phyloP scores from a whole-genome alignment of 2,113 vertebrate species.

The Gymnocephalus cernua region DNA sequence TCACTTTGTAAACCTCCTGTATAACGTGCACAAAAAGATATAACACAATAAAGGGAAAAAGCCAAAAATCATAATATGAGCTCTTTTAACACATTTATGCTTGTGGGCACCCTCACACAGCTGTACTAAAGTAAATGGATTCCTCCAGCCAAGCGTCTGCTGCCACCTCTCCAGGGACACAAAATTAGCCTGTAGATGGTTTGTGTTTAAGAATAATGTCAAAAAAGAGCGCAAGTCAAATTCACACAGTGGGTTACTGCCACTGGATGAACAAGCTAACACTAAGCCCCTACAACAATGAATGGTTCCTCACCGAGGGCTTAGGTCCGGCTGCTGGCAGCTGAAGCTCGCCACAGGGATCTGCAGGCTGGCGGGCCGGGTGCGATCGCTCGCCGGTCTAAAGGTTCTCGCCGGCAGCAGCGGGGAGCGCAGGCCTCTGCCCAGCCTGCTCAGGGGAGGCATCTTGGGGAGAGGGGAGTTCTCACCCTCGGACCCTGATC shows the following conservation, averaged over 20 bases:
- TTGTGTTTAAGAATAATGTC: constrained; percentile 14
- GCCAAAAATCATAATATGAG: too few species aligned
- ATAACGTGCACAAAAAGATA: too few species aligned
- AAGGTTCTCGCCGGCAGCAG: constrained; percentile 77
- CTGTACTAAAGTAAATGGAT: background rate
- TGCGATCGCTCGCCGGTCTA: constrained; percentile 60
- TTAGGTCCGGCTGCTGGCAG: constrained; percentile 81
- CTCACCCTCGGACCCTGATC: constrained; percentile 79
- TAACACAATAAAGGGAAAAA: too few species aligned
- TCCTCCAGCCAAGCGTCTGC: constrained; percentile 6
- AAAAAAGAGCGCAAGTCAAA: background rate
- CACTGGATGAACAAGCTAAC: constrained; percentile 4
- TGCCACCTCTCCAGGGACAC: constrained; percentile 19
- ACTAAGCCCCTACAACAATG: background rate
- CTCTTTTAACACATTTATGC: constrained; percentile 1
- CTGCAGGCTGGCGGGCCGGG: constrained; percentile 80
- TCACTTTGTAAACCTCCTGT: too few species aligned
- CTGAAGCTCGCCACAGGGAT: constrained; percentile 84
- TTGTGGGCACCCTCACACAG: background rate
- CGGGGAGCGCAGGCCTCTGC: constrained; percentile 77
- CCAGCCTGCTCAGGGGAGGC: constrained; percentile 67
- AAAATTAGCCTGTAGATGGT: constrained; percentile 7
- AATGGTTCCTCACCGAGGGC: constrained; percentile 80
- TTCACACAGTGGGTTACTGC: background rate
- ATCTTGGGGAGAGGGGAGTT: constrained; percentile 74